Evolutionary conservation across 2,113 vertebrate genomes (phyloP), one percentile per base, ranked within the genome.

Genomic region (Cheirogaleus medius): DNA sequence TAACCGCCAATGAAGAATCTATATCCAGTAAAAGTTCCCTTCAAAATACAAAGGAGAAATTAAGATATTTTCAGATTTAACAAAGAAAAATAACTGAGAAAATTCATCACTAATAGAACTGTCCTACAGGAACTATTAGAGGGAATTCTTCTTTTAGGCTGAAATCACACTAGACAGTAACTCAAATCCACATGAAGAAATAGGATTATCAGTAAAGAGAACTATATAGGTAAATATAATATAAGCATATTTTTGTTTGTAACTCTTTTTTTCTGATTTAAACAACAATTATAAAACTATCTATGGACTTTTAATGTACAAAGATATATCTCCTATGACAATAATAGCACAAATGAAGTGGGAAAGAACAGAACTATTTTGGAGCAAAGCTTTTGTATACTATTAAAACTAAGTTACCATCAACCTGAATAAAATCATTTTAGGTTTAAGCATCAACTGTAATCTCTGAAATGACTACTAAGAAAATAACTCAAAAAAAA

Each of bases 41-140:
- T 94, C 34, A 77, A 86, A 76, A 29, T 58, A 78, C 14, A 84
- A 87, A 93, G 44, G 34, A 64, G 8, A 95, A 93, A 95, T 76
- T 76, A 88, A 81, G 66, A 95, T 52, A 96, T 64, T 88, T 69
- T 23, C 37, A 93, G 64, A 32, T 63, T 73, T 7, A 27, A 27
- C 18, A 73, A 76, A 85, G 25, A 87, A 96, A 87, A 88, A 74
- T 25, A 74, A 63, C 10, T 73, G 64, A 85, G 25, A 58, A 37
- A 94, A 76, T 74, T 71, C n/a, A 95, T 44, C 60, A 52, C 15
- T 64, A 90, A n/a, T 20, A 83, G 49, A 91, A 34, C 21, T 88
- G 5, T 27, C 63, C 15, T 54, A 56, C 8, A 87, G 87, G 34
- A 74, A 87, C 85, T 23, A 86, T 18, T 80, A 74, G 54, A 82